Evolutionary conservation across 1,140 invertebrate species (phyloP).

Genomic region (Neuroterus valhalla): DNA sequence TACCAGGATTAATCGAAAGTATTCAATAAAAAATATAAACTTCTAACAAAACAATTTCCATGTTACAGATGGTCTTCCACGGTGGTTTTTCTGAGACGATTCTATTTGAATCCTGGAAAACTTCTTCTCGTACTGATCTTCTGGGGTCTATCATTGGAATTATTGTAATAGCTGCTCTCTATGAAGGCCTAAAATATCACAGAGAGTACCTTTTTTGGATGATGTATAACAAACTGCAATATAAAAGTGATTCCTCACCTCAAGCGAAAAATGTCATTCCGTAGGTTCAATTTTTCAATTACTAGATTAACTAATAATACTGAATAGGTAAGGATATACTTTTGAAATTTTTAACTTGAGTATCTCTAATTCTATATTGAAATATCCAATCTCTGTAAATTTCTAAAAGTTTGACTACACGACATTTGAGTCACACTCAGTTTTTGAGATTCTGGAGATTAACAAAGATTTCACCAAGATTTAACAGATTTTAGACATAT

Average conservation of each 20-base stretch:
- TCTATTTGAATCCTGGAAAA: conserved; percentile 87
- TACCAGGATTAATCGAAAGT: no score
- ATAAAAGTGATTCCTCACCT: conserved; percentile 83
- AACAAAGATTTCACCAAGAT: no score
- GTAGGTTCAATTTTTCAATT: not conserved
- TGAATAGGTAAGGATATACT: no score
- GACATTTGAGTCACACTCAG: no score
- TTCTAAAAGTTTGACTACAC: no score
- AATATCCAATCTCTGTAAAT: no score
- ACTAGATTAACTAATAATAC: not conserved
- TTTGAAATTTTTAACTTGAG: no score
- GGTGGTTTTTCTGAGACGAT: conserved; percentile 84
- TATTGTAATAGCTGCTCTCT: conserved; percentile 88
- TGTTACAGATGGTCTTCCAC: conserved; percentile 84
- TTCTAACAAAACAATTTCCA: no score
- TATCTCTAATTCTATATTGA: no score
- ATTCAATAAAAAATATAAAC: no score
- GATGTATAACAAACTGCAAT: conserved; percentile 82
- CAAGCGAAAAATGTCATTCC: conserved; percentile 76
- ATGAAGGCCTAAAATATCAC: conserved; percentile 96
- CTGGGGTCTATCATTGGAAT: conserved; percentile 90
- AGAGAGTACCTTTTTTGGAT: conserved; percentile 90
- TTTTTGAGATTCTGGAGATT: no score
- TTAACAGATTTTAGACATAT: no score
- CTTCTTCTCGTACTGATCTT: conserved; percentile 82